phyloP scores from a whole-genome alignment of 2,113 vertebrate species.

The Naja naja region DNA sequence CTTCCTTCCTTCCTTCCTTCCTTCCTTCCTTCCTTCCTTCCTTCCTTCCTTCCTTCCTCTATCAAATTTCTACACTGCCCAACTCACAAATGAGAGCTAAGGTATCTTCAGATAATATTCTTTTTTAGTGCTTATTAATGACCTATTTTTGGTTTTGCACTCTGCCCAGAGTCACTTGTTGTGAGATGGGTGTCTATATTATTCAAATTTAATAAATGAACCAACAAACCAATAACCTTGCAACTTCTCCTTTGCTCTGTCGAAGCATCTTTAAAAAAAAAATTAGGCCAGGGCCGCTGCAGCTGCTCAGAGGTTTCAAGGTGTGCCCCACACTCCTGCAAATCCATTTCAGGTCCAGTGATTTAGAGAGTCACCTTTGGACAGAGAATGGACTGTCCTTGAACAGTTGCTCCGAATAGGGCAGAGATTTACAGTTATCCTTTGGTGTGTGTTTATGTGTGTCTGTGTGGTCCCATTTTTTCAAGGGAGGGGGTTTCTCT shows the following conservation, averaged over 20 bases:
- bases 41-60: too few species aligned
- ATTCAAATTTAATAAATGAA: background rate
- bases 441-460: background rate
- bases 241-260: too few species aligned
- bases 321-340: background rate
- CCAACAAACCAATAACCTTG: background rate
- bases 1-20: too few species aligned
- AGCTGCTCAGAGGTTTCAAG: background rate
- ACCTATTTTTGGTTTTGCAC: background rate
- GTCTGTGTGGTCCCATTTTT: background rate
- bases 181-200: background rate
- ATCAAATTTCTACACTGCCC: background rate
- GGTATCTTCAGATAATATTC: background rate
- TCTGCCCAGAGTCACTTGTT: too few species aligned
- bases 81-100: background rate
- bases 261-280: background rate
- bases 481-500: background rate
- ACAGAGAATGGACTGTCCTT: background rate
- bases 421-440: background rate
- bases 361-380: background rate
- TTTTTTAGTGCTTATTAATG: background rate
- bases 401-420: background rate
- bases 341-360: background rate
- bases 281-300: background rate
- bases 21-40: too few species aligned